Evolutionary conservation across 1,140 invertebrate genomes (phyloP), one percentile per base, ranked within the genome.

Genomic region (Metaphire vulgaris): DNA sequence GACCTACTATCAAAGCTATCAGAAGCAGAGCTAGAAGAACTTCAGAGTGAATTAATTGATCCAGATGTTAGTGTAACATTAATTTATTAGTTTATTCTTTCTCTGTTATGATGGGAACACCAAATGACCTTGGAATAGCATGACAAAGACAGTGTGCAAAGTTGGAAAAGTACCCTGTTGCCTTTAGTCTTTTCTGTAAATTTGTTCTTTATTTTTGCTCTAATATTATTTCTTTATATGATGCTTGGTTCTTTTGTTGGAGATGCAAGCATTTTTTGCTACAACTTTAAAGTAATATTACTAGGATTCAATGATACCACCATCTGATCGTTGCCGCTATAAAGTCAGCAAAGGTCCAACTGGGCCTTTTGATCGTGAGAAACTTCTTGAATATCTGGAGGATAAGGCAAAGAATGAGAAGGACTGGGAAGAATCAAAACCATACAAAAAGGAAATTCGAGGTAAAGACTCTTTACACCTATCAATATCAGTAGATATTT

Each of bases 341-440:
- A 94, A 97, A 83, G 99, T 97, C 83, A 91, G 91, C 80, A 99
- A 99, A 88, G 89, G 91, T 81, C 90, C 97, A 1, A 99, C 97
- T 29, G 97, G 97, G 70, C 96, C 96, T 6, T 88, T 98, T 78
- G 93, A 98, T 88, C 90, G 97, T 33, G 96, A 98, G 88, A 94
- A 98, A 85, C 89, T 99, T 67, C 94, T 99, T 80, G 93, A 97
- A 82, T 97, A 96, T 87, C 93, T 99, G 79, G 97, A 98, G 85
- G 97, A 97, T 87, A 93, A 97, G 86, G 97, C 97, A 2, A 88
- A 96, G 81, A 95, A 97, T 86, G 97, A 98, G 79, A 96, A 96
- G 74, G 98, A 99, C 88, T 91, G 92, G 90, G 96, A 97, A 29
- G 96, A 99, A 86, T 87, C 92, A 41, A 96, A 98, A 86, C 95